These are phyloP conservation scores for Rhagonycha fulva DNA, from an alignment of 2,888 invertebrate genomes.

Conservation along the genomic window DNA sequence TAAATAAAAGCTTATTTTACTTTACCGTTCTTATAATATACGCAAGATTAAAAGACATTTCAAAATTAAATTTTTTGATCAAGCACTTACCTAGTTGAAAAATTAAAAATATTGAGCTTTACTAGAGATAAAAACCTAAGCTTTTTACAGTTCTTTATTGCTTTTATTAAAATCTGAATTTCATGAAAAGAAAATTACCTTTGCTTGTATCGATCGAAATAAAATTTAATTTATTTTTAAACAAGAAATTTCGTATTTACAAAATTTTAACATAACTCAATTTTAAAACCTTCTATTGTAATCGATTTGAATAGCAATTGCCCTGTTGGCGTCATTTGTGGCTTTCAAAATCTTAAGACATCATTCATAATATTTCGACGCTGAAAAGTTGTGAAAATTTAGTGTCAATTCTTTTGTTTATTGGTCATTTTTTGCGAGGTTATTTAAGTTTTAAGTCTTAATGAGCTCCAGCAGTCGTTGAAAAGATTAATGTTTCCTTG, in stretches of 20 bases:
- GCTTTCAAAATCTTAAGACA: not conserved
- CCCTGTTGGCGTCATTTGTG: conserved; percentile 6
- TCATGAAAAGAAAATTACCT: not conserved
- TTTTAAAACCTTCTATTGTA: not conserved
- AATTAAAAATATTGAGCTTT: not conserved
- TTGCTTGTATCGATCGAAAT: not conserved
- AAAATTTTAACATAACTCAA: not conserved
- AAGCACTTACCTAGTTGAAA: not conserved
- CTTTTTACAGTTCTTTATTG: not conserved
- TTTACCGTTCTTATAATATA: no score
- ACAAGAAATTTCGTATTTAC: not conserved
- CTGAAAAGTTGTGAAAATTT: not conserved
- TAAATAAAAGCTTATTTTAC: not conserved
- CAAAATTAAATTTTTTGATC: not conserved
- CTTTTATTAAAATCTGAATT: not conserved
- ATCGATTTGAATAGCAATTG: conserved; percentile 10
- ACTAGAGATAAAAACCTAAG: not conserved
- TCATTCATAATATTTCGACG: conserved; percentile 4
- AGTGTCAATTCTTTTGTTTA: not conserved
- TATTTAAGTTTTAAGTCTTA: not conserved
- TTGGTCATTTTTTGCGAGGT: not conserved
- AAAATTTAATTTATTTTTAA: not conserved
- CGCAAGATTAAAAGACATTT: not conserved
- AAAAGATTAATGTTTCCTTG: not conserved
- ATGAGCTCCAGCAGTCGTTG: not conserved